These are phyloP conservation scores for Rhyzopertha dominica DNA, from an alignment of 1,140 invertebrate species.

Conservation along the genomic window DNA sequence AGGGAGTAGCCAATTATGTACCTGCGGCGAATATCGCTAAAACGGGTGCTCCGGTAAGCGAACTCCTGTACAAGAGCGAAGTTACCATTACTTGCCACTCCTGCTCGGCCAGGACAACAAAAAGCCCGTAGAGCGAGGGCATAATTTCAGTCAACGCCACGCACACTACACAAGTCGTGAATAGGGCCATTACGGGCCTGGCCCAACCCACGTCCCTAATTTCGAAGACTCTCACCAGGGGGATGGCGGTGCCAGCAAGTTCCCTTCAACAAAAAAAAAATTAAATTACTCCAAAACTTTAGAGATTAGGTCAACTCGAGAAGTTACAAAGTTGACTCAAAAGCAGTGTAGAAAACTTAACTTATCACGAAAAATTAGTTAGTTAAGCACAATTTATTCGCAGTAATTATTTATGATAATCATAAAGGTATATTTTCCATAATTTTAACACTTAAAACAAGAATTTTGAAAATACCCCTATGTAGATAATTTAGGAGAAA, in stretches of 20 bases:
- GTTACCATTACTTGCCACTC: slow-evolving; percentile 61
- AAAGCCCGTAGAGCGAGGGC: slow-evolving; percentile 53
- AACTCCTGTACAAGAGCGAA: slow-evolving; percentile 59
- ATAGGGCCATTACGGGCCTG: slow-evolving; percentile 55
- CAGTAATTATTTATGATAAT: no score
- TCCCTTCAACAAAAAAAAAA: slow-evolving; percentile 30
- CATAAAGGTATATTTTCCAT: no score
- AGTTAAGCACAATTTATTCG: no score
- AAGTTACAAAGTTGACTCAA: no score
- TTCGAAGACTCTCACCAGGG: slow-evolving; percentile 57
- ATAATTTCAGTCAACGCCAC: slow-evolving; percentile 58
- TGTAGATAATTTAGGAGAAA: no score
- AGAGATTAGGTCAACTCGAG: no score
- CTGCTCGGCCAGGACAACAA: slow-evolving; percentile 55
- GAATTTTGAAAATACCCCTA: no score
- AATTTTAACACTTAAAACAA: no score
- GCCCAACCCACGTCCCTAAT: slow-evolving; percentile 56
- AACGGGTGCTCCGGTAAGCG: slow-evolving; percentile 59
- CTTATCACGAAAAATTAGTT: not conserved
- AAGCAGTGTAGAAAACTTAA: not conserved
- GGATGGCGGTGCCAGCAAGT: slow-evolving; percentile 50
- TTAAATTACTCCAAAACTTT: not conserved
- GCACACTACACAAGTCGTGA: slow-evolving; percentile 55
- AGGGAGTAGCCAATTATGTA: slow-evolving; percentile 24
- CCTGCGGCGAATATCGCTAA: slow-evolving; percentile 61